These are phyloP conservation scores for Himalopsyche anomala DNA, from an alignment of 2,888 invertebrate species.

Conservation along the genomic window DNA sequence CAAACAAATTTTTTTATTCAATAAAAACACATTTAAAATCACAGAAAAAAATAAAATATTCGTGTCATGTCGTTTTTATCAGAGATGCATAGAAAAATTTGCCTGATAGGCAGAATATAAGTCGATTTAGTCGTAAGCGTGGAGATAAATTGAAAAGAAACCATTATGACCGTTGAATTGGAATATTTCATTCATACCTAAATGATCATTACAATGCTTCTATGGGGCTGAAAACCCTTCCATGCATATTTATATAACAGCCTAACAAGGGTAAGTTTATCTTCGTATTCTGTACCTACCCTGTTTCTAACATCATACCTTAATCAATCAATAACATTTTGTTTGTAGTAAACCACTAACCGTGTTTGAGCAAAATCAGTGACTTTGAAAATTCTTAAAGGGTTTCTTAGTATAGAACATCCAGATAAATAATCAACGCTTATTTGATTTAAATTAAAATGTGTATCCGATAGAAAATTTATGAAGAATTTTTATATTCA, in stretches of 20 bases:
- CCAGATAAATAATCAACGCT: too few species aligned
- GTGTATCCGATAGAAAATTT: too few species aligned
- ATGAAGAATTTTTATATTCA: too few species aligned
- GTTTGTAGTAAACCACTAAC: not conserved
- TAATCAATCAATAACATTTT: not conserved
- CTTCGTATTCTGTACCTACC: not conserved
- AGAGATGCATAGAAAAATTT: not conserved
- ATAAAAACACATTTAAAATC: not conserved
- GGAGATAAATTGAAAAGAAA: constrained; percentile 32
- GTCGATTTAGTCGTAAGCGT: constrained; percentile 5
- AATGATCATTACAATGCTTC: constrained; percentile 32
- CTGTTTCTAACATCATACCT: not conserved
- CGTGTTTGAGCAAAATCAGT: too few species aligned
- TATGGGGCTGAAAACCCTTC: not conserved
- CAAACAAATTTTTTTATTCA: not conserved
- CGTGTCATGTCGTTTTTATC: not conserved
- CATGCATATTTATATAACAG: constrained; percentile 19
- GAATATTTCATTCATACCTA: constrained; percentile 38
- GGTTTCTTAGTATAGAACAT: too few species aligned
- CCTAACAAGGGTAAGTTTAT: constrained; percentile 14
- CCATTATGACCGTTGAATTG: constrained; percentile 26
- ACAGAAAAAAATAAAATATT: not conserved
- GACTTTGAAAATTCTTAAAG: not conserved
- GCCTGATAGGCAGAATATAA: not conserved
- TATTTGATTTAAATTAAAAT: too few species aligned